A percentile compares a stretch with the other conserved stretches of the same genome.
Conservation (phyloP, 2,888 invertebrate genomes). For the Heliconius aoede region DNA sequence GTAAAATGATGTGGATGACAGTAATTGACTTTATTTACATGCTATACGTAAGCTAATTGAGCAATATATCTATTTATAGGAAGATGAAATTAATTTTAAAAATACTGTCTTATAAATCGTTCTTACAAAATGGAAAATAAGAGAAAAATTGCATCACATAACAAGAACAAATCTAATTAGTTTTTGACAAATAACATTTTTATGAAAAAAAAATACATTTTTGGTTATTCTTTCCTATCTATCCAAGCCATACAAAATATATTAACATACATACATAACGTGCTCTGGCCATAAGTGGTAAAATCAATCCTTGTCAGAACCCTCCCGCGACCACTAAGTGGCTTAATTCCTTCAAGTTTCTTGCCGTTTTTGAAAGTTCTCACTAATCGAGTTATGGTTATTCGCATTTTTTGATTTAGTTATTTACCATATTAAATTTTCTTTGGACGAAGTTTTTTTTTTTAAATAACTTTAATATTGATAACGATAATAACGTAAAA, state of each 20-base stretch:
- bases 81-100: too few relatives aligned
- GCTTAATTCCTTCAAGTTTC: constrained; percentile 60
- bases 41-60: not conserved
- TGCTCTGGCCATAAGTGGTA: constrained; percentile 52
- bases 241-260: constrained; percentile 33
- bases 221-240: constrained; percentile 7
- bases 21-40: not conserved
- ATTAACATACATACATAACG: constrained; percentile 20
- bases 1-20: constrained; percentile 10
- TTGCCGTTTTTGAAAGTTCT: constrained; percentile 50
- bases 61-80: too few relatives aligned
- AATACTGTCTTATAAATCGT: too few relatives aligned
- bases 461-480: too few relatives aligned
- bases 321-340: constrained; percentile 60
- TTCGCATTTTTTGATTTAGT: not conserved
- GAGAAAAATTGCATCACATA: too few relatives aligned
- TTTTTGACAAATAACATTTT: too few relatives aligned
- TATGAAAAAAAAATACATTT: not conserved
- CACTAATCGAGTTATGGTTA: constrained; percentile 9
- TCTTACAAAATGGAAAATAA: too few relatives aligned
- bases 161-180: too few relatives aligned
- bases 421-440: not conserved
- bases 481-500: too few relatives aligned
- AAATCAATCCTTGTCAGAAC: constrained; percentile 71
- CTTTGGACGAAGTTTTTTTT: not conserved